Conservation (phyloP, 2,797 vertebrate genomes). For the Phaenicophaeus curvirostris region DNA sequence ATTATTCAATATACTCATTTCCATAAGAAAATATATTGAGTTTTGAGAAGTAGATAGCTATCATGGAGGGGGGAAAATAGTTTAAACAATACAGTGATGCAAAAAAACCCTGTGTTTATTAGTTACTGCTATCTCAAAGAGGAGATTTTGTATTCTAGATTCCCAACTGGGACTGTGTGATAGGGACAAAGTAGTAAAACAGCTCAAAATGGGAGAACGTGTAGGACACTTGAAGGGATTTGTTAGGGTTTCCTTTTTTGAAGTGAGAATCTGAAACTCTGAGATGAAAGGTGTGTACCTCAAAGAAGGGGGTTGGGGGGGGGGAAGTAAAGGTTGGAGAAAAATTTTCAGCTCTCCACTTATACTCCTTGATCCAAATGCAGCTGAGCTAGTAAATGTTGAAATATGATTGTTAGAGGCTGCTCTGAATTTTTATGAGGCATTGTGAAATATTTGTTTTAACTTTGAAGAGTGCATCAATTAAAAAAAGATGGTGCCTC, state of each 20-base stretch:
- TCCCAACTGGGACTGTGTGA: neutral
- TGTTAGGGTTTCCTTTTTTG: neutral
- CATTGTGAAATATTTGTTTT: slow-evolving; percentile 44
- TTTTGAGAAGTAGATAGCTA: neutral
- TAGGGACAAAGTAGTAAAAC: neutral
- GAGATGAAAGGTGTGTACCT: neutral
- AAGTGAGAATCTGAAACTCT: neutral
- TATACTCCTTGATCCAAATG: slow-evolving; percentile 3
- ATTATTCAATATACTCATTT: neutral
- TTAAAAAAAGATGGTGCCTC: slow-evolving; percentile 19
- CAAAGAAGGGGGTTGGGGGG: neutral
- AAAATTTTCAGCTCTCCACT: neutral
- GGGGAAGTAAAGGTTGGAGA: neutral
- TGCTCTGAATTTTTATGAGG: slow-evolving; percentile 33
- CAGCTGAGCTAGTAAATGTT: slow-evolving; percentile 13
- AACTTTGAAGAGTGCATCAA: slow-evolving; percentile 30
- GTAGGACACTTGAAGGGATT: neutral
- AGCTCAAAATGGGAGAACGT: neutral
- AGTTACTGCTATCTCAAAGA: neutral
- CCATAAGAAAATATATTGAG: neutral
- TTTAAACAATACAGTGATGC: neutral
- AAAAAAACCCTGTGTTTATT: neutral
- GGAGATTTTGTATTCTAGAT: neutral
- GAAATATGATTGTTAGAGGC: slow-evolving; percentile 10
- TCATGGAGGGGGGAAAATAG: neutral